These are phyloP conservation scores for Catostylus mosaicus DNA, from an alignment of 30 jellyfish, hydroid and myxozoan species.

Conservation along the genomic window DNA sequence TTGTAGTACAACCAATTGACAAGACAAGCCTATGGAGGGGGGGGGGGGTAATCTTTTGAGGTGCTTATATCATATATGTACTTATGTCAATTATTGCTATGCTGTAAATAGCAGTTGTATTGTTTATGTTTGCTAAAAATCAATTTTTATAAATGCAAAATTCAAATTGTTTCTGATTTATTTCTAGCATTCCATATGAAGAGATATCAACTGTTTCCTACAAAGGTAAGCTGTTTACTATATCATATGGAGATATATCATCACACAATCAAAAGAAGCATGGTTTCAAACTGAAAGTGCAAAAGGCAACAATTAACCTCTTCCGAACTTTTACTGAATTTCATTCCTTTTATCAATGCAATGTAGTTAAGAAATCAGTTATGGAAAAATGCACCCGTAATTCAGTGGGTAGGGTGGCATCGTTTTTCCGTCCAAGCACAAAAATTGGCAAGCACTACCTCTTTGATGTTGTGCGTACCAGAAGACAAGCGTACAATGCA, in stretches of 20 bases:
- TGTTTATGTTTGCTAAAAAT: too few relatives aligned
- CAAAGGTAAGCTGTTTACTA: conserved; percentile 95
- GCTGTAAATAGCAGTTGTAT: too few relatives aligned
- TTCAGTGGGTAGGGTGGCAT: conserved; percentile 86
- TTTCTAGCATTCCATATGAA: conserved; percentile 93
- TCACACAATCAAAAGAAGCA: conserved; percentile 77
- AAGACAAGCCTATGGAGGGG: too few relatives aligned
- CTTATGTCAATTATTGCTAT: too few relatives aligned
- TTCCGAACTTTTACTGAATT: conserved; percentile 97
- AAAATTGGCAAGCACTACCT: conserved; percentile 70
- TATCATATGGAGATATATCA: conserved; percentile 83
- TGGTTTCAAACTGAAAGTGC: conserved; percentile 75
- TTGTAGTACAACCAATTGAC: too few relatives aligned
- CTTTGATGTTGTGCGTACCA: conserved; percentile 92
- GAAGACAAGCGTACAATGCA: conserved; percentile 96
- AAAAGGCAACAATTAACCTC: conserved; percentile 86
- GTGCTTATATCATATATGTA: too few relatives aligned
- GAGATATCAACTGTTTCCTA: conserved; percentile 97
- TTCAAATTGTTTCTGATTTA: not conserved
- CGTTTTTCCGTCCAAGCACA: conserved; percentile 80
- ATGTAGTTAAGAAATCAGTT: conserved; percentile 92
- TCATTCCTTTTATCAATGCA: conserved; percentile 97
- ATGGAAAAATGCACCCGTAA: conserved; percentile 94
- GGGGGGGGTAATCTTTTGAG: too few relatives aligned
- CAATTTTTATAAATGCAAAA: too few relatives aligned